Percentiles rank a stretch among this genome's conserved stretches.
Evolutionary conservation across 30 jellyfish, hydroid and myxozoan genomes (phyloP).

Genomic region (Hydractinia echinata): DNA sequence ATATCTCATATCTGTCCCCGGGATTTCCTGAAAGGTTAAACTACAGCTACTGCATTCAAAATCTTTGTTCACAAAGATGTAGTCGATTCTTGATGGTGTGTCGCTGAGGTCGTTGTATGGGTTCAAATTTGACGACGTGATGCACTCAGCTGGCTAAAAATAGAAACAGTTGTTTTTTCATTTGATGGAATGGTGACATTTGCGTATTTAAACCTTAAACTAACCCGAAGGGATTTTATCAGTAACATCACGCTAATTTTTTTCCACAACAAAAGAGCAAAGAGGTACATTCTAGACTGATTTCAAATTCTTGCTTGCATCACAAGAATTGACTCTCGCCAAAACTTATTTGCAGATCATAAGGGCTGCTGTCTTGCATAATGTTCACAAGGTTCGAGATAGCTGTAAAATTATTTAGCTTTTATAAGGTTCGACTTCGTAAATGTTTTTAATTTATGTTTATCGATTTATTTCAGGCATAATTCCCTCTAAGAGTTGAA

Average conservation of each 20-base stretch:
- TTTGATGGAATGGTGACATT: too few species aligned
- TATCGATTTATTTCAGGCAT: background rate
- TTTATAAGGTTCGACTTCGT: background rate
- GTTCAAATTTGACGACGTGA: constrained; percentile 40
- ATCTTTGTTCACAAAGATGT: constrained; percentile 36
- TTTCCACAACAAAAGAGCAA: too few species aligned
- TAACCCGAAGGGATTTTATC: too few species aligned
- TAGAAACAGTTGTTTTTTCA: background rate
- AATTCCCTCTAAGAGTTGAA: background rate
- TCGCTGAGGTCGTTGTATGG: constrained; percentile 42
- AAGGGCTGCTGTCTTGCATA: too few species aligned
- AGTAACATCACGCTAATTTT: too few species aligned
- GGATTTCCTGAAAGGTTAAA: constrained; percentile 51
- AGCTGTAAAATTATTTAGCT: too few species aligned
- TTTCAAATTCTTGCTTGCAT: too few species aligned
- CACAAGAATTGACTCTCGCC: too few species aligned
- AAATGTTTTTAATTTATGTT: background rate
- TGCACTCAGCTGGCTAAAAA: constrained; percentile 32
- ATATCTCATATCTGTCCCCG: constrained; percentile 43
- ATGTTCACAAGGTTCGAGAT: too few species aligned
- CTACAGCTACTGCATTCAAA: constrained; percentile 37
- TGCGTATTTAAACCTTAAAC: too few species aligned
- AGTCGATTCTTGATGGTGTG: constrained; percentile 59
- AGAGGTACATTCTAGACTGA: too few species aligned
- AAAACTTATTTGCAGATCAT: too few species aligned